These are phyloP conservation scores for Notarius quadriscutis DNA, from an alignment of 2,113 vertebrate species.

Conservation along the genomic window DNA sequence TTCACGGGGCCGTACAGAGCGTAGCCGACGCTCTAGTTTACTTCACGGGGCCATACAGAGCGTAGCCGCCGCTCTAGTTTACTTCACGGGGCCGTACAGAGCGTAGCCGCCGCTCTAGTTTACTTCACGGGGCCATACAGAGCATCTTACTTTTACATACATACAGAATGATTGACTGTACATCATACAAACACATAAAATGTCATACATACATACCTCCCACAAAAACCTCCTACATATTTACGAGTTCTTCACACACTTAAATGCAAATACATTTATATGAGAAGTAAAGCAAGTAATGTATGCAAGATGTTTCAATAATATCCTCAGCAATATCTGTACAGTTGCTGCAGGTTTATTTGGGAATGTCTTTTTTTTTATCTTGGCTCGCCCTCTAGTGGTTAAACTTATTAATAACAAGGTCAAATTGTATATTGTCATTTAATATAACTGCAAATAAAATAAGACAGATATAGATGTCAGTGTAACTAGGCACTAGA, in stretches of 20 bases:
- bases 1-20: too few species aligned
- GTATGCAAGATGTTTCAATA: not conserved
- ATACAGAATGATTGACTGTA: not conserved
- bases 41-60: too few species aligned
- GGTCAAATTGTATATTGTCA: not conserved
- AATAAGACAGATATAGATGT: not conserved
- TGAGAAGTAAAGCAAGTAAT: not conserved
- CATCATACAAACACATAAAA: not conserved
- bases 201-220: not conserved
- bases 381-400: conserved; percentile 62
- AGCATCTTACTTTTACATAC: not conserved
- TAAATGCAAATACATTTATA: not conserved
- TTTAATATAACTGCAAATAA: not conserved
- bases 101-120: not conserved
- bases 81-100: too few species aligned
- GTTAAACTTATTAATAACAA: conserved; percentile 16
- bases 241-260: not conserved
- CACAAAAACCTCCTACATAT: not conserved
- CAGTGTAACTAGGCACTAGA: not conserved
- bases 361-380: not conserved
- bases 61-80: too few species aligned
- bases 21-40: too few species aligned
- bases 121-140: not conserved
- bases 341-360: not conserved
- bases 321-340: not conserved